A percentile compares a stretch with the other conserved stretches of the same genome.
Conservation (phyloP, 2,888 invertebrate species). For the Mamestra brassicae region DNA sequence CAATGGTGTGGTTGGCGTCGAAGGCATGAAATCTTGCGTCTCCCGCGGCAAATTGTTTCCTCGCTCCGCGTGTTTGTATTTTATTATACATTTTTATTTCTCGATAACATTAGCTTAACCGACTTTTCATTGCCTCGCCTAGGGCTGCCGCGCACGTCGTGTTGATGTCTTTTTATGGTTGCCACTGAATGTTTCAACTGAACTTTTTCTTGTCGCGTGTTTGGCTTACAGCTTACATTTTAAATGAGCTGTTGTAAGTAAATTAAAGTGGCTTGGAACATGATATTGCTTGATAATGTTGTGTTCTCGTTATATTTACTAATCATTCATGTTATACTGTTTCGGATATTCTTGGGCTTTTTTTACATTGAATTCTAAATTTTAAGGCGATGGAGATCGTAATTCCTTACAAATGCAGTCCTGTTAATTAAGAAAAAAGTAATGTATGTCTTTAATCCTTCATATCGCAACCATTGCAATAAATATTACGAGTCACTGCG, state of each 20-base stretch:
- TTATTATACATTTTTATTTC: slow-evolving; percentile 91
- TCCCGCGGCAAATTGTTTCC: slow-evolving; percentile 91
- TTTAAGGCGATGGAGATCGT: neutral
- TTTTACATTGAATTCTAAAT: neutral
- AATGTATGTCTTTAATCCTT: neutral
- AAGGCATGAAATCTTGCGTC: slow-evolving; percentile 89
- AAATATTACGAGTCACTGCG: no score
- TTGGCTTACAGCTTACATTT: slow-evolving; percentile 46
- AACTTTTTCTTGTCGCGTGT: slow-evolving; percentile 56
- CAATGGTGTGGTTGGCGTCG: slow-evolving; percentile 68
- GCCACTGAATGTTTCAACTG: slow-evolving; percentile 66
- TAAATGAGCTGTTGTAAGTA: slow-evolving; percentile 48
- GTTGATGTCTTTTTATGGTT: slow-evolving; percentile 71
- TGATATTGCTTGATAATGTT: slow-evolving; percentile 33
- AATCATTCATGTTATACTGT: neutral
- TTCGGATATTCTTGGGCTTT: neutral
- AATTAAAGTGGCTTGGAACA: slow-evolving; percentile 42
- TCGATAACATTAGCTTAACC: slow-evolving; percentile 91
- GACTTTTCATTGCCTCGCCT: slow-evolving; percentile 90
- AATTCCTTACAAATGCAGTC: neutral
- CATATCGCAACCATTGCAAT: no score
- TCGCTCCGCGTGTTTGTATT: slow-evolving; percentile 90
- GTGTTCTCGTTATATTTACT: slow-evolving; percentile 7
- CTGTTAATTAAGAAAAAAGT: neutral
- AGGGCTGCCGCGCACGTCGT: slow-evolving; percentile 83